A percentile compares a stretch with the other conserved stretches of the same genome.
Evolutionary conservation across 2,113 vertebrate genomes (phyloP).

Genomic region (Ibidorhyncha struthersii): DNA sequence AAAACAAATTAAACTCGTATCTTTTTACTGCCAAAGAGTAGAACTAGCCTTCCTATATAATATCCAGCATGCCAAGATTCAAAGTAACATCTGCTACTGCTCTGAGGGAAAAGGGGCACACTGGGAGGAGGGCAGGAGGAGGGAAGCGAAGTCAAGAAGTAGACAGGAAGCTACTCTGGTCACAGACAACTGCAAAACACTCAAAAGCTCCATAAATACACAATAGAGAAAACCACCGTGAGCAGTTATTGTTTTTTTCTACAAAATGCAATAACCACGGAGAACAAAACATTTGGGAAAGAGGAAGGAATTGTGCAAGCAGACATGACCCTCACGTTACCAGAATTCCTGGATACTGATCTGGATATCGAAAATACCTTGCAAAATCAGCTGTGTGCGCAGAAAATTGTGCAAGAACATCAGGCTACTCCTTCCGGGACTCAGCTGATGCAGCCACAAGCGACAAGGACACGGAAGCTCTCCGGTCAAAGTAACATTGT

Average conservation of each 20-base stretch:
- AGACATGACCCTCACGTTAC: background rate
- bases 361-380: background rate
- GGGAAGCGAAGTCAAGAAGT: background rate
- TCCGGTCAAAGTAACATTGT: background rate
- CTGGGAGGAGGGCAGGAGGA: background rate
- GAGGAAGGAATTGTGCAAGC: background rate
- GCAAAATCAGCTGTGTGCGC: background rate
- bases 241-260: background rate
- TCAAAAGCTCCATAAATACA: background rate
- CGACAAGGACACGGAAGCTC: background rate
- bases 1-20: background rate
- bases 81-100: background rate
- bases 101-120: background rate
- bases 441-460: background rate
- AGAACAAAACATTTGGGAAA: background rate
- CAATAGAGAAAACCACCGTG: rapidly evolving
- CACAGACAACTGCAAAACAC: background rate
- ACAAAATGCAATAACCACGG: background rate
- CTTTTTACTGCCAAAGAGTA: background rate
- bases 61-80: background rate
- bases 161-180: background rate
- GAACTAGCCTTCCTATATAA: background rate
- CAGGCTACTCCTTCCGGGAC: background rate
- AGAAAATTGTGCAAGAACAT: background rate
- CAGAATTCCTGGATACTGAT: background rate